Conservation (phyloP, 2,113 vertebrate species). For the Bungarus multicinctus region DNA sequence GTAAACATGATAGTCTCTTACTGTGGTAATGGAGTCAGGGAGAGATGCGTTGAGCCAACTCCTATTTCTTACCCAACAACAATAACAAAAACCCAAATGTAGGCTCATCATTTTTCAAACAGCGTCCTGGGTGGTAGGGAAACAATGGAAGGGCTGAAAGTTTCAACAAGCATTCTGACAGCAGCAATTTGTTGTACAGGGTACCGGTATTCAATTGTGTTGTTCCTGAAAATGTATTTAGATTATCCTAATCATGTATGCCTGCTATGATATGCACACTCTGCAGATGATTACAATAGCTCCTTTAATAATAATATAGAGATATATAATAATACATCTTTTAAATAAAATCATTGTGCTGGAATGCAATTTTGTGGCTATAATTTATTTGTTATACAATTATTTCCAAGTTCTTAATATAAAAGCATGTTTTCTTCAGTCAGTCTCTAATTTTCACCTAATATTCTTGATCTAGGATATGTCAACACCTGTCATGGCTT, state of each 20-base stretch:
- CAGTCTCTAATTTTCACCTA: neutral
- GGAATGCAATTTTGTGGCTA: neutral
- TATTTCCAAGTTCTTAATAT: neutral
- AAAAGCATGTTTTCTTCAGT: neutral
- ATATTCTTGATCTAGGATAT: slow-evolving; percentile 4
- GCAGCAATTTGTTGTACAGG: neutral
- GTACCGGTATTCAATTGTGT: neutral
- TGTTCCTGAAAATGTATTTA: neutral
- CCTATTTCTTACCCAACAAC: too few relatives aligned
- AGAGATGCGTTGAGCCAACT: too few relatives aligned
- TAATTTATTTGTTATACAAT: neutral
- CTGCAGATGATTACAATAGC: neutral
- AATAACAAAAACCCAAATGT: too few relatives aligned
- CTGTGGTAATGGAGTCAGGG: too few relatives aligned
- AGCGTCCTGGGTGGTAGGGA: neutral
- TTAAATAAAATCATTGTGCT: neutral
- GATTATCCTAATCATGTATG: neutral
- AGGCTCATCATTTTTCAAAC: too few relatives aligned
- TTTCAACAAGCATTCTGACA: neutral
- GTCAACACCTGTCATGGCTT: slow-evolving; percentile 59
- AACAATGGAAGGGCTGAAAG: neutral
- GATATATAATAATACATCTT: neutral
- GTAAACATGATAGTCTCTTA: too few relatives aligned
- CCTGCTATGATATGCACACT: neutral
- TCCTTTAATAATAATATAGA: neutral